Evolutionary conservation across 1,140 invertebrate species (phyloP).

Genomic region (Hylyphantes graminicola): DNA sequence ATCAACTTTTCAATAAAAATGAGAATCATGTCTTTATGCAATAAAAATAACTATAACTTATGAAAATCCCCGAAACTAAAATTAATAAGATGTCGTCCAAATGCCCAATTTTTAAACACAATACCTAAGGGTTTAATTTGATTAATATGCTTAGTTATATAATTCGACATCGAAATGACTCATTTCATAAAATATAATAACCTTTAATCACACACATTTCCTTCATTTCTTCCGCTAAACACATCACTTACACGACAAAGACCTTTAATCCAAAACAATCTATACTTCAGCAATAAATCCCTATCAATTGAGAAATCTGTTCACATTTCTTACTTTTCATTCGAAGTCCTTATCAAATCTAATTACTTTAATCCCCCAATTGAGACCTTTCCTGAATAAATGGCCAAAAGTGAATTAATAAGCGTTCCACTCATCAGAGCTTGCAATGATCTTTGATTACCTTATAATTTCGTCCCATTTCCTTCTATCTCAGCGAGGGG

Average conservation of each 20-base stretch:
- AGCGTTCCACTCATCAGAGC: slow-evolving; percentile 17
- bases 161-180: too few species aligned
- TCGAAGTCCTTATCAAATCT: slow-evolving; percentile 26
- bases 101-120: too few species aligned
- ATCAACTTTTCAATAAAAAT: too few species aligned
- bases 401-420: slow-evolving; percentile 43
- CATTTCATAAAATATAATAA: too few species aligned
- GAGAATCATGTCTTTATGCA: too few species aligned
- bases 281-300: neutral
- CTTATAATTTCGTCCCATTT: slow-evolving; percentile 40
- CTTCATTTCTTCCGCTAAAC: too few species aligned
- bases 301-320: neutral
- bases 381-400: slow-evolving; percentile 22
- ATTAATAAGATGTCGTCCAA: too few species aligned
- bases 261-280: neutral
- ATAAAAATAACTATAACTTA: too few species aligned
- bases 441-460: slow-evolving; percentile 34
- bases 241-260: neutral
- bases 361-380: slow-evolving; percentile 34
- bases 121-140: too few species aligned
- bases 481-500: neutral
- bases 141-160: too few species aligned
- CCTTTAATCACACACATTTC: too few species aligned
- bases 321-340: neutral
- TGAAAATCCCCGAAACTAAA: too few species aligned